Conservation (phyloP, 2,797 vertebrate genomes). For the Peromyscus melanophrys region DNA sequence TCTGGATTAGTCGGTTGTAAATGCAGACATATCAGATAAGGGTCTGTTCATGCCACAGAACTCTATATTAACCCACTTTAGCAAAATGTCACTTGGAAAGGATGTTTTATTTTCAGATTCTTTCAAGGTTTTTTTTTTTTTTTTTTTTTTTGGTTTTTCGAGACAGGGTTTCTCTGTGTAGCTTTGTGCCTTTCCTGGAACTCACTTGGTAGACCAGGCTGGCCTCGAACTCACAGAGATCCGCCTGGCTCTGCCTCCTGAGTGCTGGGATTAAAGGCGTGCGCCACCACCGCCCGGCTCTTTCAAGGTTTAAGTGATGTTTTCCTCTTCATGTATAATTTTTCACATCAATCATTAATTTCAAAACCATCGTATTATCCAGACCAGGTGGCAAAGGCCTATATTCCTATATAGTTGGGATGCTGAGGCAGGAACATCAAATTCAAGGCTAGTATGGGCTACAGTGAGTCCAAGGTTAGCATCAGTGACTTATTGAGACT, state of each 20-base stretch:
- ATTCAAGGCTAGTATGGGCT: background rate
- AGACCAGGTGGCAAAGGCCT: background rate
- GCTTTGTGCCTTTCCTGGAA: no score
- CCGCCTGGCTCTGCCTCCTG: no score
- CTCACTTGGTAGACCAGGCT: no score
- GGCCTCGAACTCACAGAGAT: no score
- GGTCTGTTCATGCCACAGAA: background rate
- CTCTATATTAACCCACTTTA: background rate
- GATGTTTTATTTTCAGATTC: background rate
- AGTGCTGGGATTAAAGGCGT: no score
- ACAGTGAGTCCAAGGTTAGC: background rate
- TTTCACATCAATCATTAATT: background rate
- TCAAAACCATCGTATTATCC: background rate
- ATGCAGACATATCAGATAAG: no score
- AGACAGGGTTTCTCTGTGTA: no score
- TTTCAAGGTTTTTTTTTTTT: background rate
- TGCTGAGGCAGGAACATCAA: background rate
- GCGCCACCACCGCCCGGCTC: no score
- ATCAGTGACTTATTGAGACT: background rate
- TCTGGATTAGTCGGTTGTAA: background rate
- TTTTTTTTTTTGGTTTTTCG: no score
- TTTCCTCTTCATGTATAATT: background rate
- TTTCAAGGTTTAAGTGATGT: background rate
- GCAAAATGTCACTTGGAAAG: constrained; percentile 3
- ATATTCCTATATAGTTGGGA: background rate